Base-by-base conservation (phyloP, 2,797 vertebrate species). In the Okamejei kenojei region DNA sequence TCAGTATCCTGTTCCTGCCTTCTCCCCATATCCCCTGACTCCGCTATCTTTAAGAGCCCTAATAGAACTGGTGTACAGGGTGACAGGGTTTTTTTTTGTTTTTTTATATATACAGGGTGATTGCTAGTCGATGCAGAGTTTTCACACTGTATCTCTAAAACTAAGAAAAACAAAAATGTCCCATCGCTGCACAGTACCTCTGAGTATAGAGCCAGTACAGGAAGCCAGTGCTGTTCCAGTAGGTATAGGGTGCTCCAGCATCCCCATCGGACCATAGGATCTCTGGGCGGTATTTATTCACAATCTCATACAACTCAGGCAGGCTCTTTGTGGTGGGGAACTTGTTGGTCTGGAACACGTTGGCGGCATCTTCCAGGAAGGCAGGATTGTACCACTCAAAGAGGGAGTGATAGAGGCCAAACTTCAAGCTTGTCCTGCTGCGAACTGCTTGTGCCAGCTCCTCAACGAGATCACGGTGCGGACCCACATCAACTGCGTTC, bases 201-300 rank as follows among this genome's bases (percentile, higher is more conserved):
- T 99, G 97, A 76, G 99, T 99, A 93, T 99, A 99, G 7, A 99
- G 97, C 99, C 99, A 99, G 90, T 98, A 98, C 79, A 99, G 95
- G 95, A 99, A 99, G 1, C 96, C 97, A 0, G 98, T 99, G 95
- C 98, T 99, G 95, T 99, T 99, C 99, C 99, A 99, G 95, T 99
- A 99, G 21, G 68, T 79, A 93, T 97, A 97, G 0, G 98, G 98
- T 0, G 98, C 99, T 0, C 97, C 15, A 45, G 97, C 98, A 17
- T 98, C 96, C 1, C 99, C 99, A 93, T 99, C 99, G 0, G 98
- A 97, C 99, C 99, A 99, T 93, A 99, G 95, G 92, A 99, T 61
- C 84, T 99, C 98, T 0, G 99, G 99, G 58, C 95, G 97, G 95
- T 98, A 99, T 94, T 95, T 96, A 54, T 81, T 94, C 71, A 99